Evolutionary conservation across 2,113 vertebrate species (phyloP).

Genomic region (Pteruthius melanotis): DNA sequence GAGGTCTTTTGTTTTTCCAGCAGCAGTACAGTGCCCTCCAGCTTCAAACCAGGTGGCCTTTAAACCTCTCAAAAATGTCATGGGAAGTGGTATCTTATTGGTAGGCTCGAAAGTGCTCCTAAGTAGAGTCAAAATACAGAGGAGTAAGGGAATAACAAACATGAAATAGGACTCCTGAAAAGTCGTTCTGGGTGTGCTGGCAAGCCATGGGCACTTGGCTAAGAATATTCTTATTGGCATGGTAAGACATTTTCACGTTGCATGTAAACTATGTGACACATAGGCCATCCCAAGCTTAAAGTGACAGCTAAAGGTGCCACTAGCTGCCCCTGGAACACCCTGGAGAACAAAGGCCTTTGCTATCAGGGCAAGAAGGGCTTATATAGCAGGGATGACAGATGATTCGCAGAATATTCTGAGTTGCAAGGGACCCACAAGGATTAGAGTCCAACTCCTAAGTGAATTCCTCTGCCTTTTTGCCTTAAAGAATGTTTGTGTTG

Average conservation of each 20-base stretch:
- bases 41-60: not conserved
- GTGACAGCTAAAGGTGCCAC: not conserved
- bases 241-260: not conserved
- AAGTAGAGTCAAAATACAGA: not conserved
- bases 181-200: not conserved
- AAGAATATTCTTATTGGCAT: not conserved
- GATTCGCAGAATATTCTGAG: not conserved
- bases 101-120: not conserved
- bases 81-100: not conserved
- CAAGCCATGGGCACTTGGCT: not conserved
- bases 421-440: not conserved
- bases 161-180: not conserved
- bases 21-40: not conserved
- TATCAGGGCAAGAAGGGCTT: not conserved
- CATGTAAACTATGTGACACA: not conserved
- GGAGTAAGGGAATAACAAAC: not conserved
- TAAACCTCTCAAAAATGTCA: not conserved
- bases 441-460: not conserved
- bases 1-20: not conserved
- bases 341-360: not conserved
- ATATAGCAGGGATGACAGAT: fast-evolving
- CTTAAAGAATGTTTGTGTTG: not conserved
- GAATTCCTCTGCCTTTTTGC: not conserved
- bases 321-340: not conserved
- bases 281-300: not conserved